These are phyloP conservation scores for Halichondria panicea DNA, from an alignment of 37 sponge, comb jelly and placozoan species.

Conservation along the genomic window DNA sequence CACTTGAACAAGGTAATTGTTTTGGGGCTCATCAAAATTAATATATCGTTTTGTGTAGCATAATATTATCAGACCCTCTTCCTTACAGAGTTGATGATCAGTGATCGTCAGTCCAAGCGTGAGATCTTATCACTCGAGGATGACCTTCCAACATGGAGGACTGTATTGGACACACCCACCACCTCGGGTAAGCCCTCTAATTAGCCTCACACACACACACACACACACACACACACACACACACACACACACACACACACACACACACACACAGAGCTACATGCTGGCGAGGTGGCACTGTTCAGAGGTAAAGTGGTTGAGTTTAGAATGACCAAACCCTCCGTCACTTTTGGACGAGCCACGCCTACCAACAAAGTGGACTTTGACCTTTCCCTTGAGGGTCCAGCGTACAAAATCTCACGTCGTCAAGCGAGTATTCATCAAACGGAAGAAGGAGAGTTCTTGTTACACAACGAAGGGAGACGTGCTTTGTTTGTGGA, in stretches of 20 bases:
- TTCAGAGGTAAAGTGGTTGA: slow-evolving; percentile 73
- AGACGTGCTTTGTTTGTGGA: slow-evolving; percentile 70
- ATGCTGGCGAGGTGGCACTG: slow-evolving; percentile 68
- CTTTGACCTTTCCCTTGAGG: slow-evolving; percentile 90
- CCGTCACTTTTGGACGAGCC: slow-evolving; percentile 78
- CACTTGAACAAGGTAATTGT: slow-evolving; percentile 63
- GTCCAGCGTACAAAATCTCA: slow-evolving; percentile 84
- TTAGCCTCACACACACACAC: background rate
- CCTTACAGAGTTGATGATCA: slow-evolving; percentile 53
- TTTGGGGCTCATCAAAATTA: background rate
- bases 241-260: background rate
- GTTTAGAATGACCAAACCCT: slow-evolving; percentile 67
- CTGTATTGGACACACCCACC: slow-evolving; percentile 47
- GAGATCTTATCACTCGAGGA: slow-evolving; percentile 82
- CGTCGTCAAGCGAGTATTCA: slow-evolving; percentile 81
- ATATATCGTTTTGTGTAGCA: background rate
- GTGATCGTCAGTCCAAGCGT: slow-evolving; percentile 73
- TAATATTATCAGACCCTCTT: background rate
- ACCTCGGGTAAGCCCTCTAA: slow-evolving; percentile 15
- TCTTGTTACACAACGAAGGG: slow-evolving; percentile 70
- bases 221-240: slow-evolving; percentile 15
- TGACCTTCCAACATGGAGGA: slow-evolving; percentile 78
- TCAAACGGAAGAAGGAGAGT: slow-evolving; percentile 61
- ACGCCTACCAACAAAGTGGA: slow-evolving; percentile 67
- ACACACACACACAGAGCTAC: slow-evolving; percentile 51